These are phyloP conservation scores for Cliona cf. orientalis DNA, from an alignment of 37 sponge, comb jelly and placozoan genomes.

Conservation along the genomic window DNA sequence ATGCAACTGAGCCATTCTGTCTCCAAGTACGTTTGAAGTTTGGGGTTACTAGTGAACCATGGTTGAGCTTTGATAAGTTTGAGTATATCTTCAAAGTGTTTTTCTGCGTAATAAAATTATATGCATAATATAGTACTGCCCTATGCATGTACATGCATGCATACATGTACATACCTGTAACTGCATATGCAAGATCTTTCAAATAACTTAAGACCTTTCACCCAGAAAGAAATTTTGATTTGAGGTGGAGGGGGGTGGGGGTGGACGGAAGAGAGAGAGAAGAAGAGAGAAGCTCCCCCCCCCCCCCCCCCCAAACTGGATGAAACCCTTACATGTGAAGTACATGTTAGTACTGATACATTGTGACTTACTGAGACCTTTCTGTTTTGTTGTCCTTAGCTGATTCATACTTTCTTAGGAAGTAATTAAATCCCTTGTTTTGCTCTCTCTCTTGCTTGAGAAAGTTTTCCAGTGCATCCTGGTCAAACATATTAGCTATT, in stretches of 20 bases:
- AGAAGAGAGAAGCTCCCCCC: not conserved
- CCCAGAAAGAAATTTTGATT: not conserved
- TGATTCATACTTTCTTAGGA: slow-evolving; percentile 13
- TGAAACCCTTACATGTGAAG: too few relatives aligned
- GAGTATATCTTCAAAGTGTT: not conserved
- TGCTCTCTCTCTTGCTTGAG: not conserved
- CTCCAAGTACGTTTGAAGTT: slow-evolving; percentile 19
- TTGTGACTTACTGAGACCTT: too few relatives aligned
- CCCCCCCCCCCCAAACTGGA: too few relatives aligned
- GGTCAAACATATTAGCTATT: slow-evolving; percentile 44
- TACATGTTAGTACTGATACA: too few relatives aligned
- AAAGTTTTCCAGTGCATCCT: slow-evolving; percentile 31
- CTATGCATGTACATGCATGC: too few relatives aligned
- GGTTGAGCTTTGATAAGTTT: slow-evolving; percentile 2
- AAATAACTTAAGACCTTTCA: too few relatives aligned
- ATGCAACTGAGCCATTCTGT: slow-evolving; percentile 31
- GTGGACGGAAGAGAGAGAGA: not conserved
- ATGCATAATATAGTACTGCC: too few relatives aligned
- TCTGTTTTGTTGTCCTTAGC: not conserved
- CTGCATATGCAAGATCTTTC: too few relatives aligned
- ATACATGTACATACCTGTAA: too few relatives aligned
- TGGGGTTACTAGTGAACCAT: slow-evolving; percentile 24
- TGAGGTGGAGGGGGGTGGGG: not conserved
- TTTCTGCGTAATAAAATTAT: slow-evolving; percentile 5
- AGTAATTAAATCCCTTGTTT: not conserved